Percentiles rank a stretch among this genome's conserved stretches.
Conservation (phyloP, 2,797 vertebrate species). For the Carcharodon carcharias region DNA sequence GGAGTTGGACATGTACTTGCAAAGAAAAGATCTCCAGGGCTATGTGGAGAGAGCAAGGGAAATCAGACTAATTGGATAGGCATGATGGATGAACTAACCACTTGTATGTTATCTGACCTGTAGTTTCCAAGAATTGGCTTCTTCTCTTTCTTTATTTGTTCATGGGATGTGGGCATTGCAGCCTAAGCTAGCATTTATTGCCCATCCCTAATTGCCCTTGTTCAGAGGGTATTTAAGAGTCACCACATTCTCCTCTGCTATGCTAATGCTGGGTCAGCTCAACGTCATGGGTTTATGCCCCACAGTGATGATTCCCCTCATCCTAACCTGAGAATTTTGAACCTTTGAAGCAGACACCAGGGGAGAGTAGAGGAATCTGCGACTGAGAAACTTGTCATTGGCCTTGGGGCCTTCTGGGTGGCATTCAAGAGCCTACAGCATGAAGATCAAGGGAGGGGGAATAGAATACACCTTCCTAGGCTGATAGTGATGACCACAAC, state of each 20-base stretch:
- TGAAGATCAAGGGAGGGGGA: background rate
- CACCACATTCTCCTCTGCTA: background rate
- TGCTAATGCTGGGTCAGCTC: background rate
- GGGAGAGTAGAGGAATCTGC: background rate
- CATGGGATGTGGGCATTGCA: too few relatives aligned
- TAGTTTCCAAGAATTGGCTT: background rate
- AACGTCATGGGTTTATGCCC: too few relatives aligned
- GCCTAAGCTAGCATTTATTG: too few relatives aligned
- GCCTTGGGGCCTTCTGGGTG: background rate
- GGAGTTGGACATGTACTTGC: background rate
- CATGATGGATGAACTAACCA: background rate
- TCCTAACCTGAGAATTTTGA: background rate
- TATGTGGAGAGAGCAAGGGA: too few relatives aligned
- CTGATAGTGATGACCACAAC: background rate
- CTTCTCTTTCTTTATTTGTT: too few relatives aligned
- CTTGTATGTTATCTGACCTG: background rate
- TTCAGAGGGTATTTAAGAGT: too few relatives aligned
- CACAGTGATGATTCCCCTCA: background rate
- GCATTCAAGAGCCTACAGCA: background rate
- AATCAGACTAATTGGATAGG: background rate
- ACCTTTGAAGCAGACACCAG: background rate
- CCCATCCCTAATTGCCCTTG: too few relatives aligned
- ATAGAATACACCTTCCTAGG: background rate
- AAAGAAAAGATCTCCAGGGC: too few relatives aligned
- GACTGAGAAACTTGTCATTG: background rate